Conservation (phyloP, 2,113 vertebrate species). For the Aspidoscelis tigris region DNA sequence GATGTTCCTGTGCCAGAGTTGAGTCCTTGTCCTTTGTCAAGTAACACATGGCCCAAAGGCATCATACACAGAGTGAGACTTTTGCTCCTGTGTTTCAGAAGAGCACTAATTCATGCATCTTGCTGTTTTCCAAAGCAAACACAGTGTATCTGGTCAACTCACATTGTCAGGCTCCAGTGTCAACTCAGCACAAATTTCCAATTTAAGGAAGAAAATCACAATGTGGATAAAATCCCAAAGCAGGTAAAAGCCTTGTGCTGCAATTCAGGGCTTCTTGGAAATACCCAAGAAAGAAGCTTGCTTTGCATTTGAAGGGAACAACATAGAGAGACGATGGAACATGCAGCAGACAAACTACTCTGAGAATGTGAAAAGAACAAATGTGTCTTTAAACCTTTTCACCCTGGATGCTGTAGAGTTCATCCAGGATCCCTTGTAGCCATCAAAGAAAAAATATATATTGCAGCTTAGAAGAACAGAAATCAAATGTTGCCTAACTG, state of each 20-base stretch:
- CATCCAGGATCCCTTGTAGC: conserved; percentile 65
- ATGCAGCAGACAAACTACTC: conserved; percentile 63
- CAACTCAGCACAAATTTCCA: not conserved
- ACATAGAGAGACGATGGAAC: conserved; percentile 1
- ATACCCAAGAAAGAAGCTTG: conserved; percentile 19
- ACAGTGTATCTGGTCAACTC: conserved; percentile 34
- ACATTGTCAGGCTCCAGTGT: not conserved
- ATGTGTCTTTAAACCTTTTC: conserved; percentile 59
- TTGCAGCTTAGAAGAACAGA: conserved; percentile 58
- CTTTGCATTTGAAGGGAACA: conserved; percentile 7
- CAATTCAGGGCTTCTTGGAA: not conserved
- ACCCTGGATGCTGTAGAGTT: conserved; percentile 62
- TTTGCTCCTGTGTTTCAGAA: conserved; percentile 4
- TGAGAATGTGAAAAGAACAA: conserved; percentile 62
- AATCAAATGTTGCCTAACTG: conserved; percentile 71
- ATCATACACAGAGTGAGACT: not conserved
- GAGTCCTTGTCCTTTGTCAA: fast-evolving
- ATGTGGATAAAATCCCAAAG: conserved; percentile 33
- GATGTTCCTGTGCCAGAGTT: not conserved
- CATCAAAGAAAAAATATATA: conserved; percentile 59
- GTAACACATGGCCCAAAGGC: not conserved
- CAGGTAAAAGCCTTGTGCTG: conserved; percentile 11
- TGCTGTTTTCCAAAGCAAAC: conserved; percentile 18
- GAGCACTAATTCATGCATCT: not conserved
- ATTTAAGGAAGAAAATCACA: not conserved